These are phyloP conservation scores for Tachina lurida DNA, from an alignment of 2,888 invertebrate species.

Conservation along the genomic window DNA sequence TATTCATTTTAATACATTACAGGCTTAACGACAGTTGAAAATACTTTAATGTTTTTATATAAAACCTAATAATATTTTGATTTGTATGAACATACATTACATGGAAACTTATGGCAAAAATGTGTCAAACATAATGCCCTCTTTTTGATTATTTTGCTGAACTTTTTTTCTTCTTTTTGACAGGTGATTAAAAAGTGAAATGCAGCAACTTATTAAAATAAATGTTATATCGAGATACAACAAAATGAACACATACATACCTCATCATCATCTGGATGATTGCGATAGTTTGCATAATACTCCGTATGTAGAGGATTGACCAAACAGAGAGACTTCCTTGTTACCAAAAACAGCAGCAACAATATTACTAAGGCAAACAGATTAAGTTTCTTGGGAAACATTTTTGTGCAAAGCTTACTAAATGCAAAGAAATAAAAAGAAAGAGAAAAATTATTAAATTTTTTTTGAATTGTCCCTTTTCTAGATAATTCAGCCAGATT, in stretches of 20 bases:
- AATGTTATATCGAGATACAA: neutral
- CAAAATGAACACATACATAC: conserved; percentile 63
- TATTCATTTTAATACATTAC: too few relatives aligned
- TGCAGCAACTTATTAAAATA: neutral
- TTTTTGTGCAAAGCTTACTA: conserved; percentile 74
- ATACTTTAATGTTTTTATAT: too few relatives aligned
- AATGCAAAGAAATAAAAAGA: neutral
- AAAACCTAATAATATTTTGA: too few relatives aligned
- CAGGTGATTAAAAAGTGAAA: neutral
- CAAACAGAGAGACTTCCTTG: conserved; percentile 62
- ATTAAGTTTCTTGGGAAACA: conserved; percentile 71
- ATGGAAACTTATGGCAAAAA: too few relatives aligned
- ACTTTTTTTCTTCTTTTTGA: too few relatives aligned
- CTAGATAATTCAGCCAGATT: neutral
- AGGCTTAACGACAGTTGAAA: too few relatives aligned
- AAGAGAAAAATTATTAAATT: conserved; percentile 22
- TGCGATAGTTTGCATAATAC: conserved; percentile 78
- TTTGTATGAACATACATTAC: too few relatives aligned
- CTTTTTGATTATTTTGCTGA: too few relatives aligned
- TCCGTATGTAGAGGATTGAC: conserved; percentile 76
- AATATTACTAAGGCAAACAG: conserved; percentile 16
- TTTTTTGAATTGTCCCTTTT: conserved; percentile 46
- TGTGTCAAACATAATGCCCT: too few relatives aligned
- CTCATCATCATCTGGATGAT: conserved; percentile 78
- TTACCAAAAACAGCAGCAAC: conserved; percentile 53